Evolutionary conservation across 2,888 invertebrate species (phyloP).

Genomic region (Ypsolopha sequella): DNA sequence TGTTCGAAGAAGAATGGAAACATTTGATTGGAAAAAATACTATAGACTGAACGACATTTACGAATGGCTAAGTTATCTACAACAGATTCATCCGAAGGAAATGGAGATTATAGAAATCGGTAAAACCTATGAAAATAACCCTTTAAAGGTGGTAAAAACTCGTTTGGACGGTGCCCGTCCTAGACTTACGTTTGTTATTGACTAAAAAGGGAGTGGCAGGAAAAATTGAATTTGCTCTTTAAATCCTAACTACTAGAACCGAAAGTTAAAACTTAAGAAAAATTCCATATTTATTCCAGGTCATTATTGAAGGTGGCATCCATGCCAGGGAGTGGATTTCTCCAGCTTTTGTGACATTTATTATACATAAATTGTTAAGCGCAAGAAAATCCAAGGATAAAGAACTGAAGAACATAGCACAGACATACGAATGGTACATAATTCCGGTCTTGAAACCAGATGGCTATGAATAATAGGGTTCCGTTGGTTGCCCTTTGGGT

Average conservation of each 20-base stretch:
- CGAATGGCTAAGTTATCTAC: constrained; percentile 65
- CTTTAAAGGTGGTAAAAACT: constrained; percentile 34
- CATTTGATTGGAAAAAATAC: constrained; percentile 67
- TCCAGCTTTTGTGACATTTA: constrained; percentile 62
- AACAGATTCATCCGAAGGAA: constrained; percentile 37
- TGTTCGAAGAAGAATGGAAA: constrained; percentile 33
- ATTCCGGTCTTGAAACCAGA: constrained; percentile 77
- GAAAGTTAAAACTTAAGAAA: no score
- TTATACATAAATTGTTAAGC: constrained; percentile 53
- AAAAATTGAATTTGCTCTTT: no score
- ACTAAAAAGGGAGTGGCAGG: no score
- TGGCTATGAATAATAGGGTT: constrained; percentile 63
- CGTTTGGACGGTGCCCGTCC: constrained; percentile 15
- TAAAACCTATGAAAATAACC: constrained; percentile 38
- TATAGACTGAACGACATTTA: constrained; percentile 71
- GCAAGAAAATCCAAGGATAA: constrained; percentile 34
- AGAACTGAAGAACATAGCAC: constrained; percentile 35
- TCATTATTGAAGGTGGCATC: constrained; percentile 39
- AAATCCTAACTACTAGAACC: no score
- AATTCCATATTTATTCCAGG: constrained; percentile 21
- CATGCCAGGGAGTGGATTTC: constrained; percentile 78
- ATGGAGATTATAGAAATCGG: constrained; percentile 48
- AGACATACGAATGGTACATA: constrained; percentile 71
- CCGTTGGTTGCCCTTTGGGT: no score
- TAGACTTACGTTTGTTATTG: constrained; percentile 7